Evolutionary conservation across 2,113 vertebrate species (phyloP), one percentile per base, ranked within the genome.

Genomic region (Myxocyprinus asiaticus): DNA sequence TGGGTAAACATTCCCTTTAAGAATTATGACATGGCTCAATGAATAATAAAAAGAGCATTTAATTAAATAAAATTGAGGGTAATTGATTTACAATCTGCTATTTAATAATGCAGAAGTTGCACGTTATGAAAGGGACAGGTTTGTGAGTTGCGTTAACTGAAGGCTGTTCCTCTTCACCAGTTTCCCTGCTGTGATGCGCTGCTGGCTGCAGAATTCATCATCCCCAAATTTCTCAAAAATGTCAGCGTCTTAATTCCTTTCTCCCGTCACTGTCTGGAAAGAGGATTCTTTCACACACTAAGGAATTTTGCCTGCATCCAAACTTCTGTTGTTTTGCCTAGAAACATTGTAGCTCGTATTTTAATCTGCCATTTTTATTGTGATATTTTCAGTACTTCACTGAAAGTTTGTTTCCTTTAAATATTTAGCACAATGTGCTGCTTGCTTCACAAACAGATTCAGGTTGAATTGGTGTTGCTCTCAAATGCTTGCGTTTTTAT

Each of bases 341-440:
- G 90, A 92, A 76, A 90, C 90, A 89, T 93, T 90, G 86, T 93
- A 88, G 79, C 94, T 93, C 88, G 90, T 95, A 92, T 94, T 94
- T 95, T 93, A 94, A 94, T 91, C 92, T 92, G 92, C 93, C 91
- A 89, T 92, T 94, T 94, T 94, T 93, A 89, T 94, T 92, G 92
- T 95, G 95, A 84, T 93, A 94, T 95, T 96, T 95, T 96, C 95
- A 96, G 95, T 95, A 93, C 88, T 89, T 91, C 88, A 92, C 94
- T 95, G 95, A 94, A 95, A 95, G 93, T 77, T 88, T 87, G 76
- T 87, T 87, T 68, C 82, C 88, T 68, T 87, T 86, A 80, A 82
- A 82, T 88, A 87, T 83, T 84, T 85, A 84, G 87, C 87, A 89
- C 90, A 91, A 83, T 88, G 85, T 90, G 90, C 86, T 88, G 85